phyloP scores from a whole-genome alignment of 2,888 invertebrate genomes.

The Drosophila niveifrons region DNA sequence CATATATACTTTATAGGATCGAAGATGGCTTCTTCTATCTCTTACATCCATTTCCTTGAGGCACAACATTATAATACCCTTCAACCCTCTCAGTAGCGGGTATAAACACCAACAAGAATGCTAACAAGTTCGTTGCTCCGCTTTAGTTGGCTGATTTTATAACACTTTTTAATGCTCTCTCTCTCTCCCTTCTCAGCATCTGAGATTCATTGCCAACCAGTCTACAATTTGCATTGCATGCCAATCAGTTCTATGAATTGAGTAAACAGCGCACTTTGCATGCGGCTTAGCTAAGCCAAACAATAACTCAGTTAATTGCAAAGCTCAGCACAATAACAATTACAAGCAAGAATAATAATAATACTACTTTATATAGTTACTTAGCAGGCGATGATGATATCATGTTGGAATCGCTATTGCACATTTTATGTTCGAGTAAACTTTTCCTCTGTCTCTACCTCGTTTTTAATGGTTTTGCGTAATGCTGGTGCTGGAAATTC shows the following conservation, averaged over 20 bases:
- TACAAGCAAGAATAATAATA: conserved; percentile 23
- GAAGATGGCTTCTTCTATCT: too few relatives aligned
- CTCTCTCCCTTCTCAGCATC: background rate
- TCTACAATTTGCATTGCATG: conserved; percentile 47
- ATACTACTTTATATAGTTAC: conserved; percentile 23
- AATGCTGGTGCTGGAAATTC: conserved; percentile 57
- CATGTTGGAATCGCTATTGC: conserved; percentile 37
- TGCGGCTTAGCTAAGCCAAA: conserved; percentile 50
- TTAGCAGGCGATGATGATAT: conserved; percentile 51
- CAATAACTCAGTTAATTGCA: conserved; percentile 64
- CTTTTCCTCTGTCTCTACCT: conserved; percentile 23
- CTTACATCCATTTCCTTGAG: too few relatives aligned
- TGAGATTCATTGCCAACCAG: conserved; percentile 45
- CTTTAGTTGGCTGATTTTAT: conserved; percentile 10
- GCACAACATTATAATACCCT: too few relatives aligned
- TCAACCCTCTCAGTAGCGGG: too few relatives aligned
- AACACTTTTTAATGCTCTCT: conserved; percentile 2
- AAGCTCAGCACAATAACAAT: conserved; percentile 21
- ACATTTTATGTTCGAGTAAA: conserved; percentile 29
- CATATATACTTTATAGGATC: too few relatives aligned
- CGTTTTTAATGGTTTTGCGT: conserved; percentile 17
- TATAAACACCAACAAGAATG: conserved; percentile 12
- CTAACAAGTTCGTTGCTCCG: conserved; percentile 67
- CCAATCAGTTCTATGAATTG: conserved; percentile 44
- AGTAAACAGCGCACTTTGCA: conserved; percentile 32